Base-by-base conservation (phyloP, 1,140 invertebrate genomes). In the Tribolium madens region DNA sequence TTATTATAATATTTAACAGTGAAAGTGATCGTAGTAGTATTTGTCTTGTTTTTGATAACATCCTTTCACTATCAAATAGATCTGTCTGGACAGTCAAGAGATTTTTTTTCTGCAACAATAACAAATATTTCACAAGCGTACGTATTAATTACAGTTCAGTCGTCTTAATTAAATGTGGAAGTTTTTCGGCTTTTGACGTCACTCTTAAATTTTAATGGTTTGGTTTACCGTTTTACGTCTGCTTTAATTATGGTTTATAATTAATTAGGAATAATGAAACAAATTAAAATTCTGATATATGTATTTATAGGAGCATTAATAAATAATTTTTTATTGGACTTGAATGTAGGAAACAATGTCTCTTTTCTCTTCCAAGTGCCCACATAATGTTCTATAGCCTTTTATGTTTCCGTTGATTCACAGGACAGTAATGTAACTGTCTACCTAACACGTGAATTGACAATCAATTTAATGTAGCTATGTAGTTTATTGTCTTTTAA, bases 351-450 rank as follows among this genome's bases (percentile, higher is more conserved):
- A 42, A 42, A 42, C 36, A 42, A 7, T 42, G 36, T 26, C 36
- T 12, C 3, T 57, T 17, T 57, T 17, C 14, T 15, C 12, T 13
- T n/a, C n/a, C 6, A 52, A 9, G 9, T 57, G 17, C 15, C 48
- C 48, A 14, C 48, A 47, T 52, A 57, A 42, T 64, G 14, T n/a
- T 13, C n/a, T 64, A 13, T 33, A 3, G 26, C 57, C 57, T 64
- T 64, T 64, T 64, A 64, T 14, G 26, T 64, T 33, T 64, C 21
- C 57, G 57, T 64, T 64, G 57, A 64, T 64, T 64, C 57, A 64
- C 26, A 64, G 31, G 57, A 64, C 57, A 64, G 26, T 64, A 64
- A 64, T 64, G 57, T 64, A 64, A 64, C 57, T 64, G 57, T 64
- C 57, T 64, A 64, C 15, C 48, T 13, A 15, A 64, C 57, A 64